Evolutionary conservation across 1,140 invertebrate genomes (phyloP).

Genomic region (Bradysia coprophila): DNA sequence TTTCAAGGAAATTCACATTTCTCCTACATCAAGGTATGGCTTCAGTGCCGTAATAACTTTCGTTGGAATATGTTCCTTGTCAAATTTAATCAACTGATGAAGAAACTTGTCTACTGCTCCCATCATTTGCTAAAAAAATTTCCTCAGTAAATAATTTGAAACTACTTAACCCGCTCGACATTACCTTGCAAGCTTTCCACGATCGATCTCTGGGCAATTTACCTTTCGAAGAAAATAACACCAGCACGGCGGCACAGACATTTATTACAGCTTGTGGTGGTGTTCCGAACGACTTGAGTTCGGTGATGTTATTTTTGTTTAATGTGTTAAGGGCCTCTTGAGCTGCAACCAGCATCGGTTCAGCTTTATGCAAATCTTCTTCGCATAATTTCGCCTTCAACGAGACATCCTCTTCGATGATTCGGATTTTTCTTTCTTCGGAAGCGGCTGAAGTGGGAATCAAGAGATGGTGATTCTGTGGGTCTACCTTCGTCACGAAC

Average conservation of each 20-base stretch:
- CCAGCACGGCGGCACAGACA: constrained; percentile 72
- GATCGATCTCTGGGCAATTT: constrained; percentile 83
- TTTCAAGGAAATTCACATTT: too few relatives aligned
- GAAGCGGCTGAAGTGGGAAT: constrained; percentile 34
- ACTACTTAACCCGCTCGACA: not conserved
- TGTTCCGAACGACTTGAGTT: constrained; percentile 82
- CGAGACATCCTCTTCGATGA: constrained; percentile 72
- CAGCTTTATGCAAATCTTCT: constrained; percentile 74
- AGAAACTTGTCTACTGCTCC: constrained; percentile 68
- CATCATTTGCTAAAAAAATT: constrained; percentile 54
- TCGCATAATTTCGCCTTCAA: constrained; percentile 74
- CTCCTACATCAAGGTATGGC: constrained; percentile 24
- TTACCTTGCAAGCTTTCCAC: constrained; percentile 77
- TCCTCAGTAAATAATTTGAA: not conserved
- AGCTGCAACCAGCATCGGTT: constrained; percentile 76
- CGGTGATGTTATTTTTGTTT: constrained; percentile 86
- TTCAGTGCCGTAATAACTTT: constrained; percentile 58
- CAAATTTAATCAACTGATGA: constrained; percentile 66
- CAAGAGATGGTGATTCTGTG: not conserved
- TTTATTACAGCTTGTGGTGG: constrained; percentile 66
- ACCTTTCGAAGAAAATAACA: constrained; percentile 65
- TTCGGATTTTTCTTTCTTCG: constrained; percentile 77
- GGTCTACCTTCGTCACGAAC: constrained; percentile 1
- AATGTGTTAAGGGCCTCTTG: constrained; percentile 81
- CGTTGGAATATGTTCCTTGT: constrained; percentile 86